phyloP scores from a whole-genome alignment of 2,113 vertebrate species.

The Plestiodon gilberti region DNA sequence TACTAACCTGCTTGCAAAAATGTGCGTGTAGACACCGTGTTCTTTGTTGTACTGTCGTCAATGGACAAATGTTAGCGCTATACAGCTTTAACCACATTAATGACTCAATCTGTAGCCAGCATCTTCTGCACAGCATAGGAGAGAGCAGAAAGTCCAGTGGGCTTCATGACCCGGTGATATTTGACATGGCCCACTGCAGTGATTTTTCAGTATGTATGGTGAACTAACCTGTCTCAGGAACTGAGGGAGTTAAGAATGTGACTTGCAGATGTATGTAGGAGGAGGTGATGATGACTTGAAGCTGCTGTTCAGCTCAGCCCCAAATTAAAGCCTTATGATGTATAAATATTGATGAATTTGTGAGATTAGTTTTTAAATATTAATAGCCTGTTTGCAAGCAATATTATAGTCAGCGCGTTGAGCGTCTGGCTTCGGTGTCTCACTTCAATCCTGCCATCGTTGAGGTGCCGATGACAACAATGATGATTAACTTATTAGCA shows the following conservation, averaged over 20 bases:
- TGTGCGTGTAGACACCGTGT: not conserved
- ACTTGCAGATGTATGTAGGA: not conserved
- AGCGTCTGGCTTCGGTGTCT: not conserved
- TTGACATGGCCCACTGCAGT: not conserved
- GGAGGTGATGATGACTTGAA: not conserved
- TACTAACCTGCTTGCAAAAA: not conserved
- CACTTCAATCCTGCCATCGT: not conserved
- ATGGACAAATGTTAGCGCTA: constrained; percentile 1
- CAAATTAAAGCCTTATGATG: constrained; percentile 2
- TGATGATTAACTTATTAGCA: not conserved
- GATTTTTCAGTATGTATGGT: not conserved
- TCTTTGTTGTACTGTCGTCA: not conserved
- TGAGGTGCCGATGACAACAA: not conserved
- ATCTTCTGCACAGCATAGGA: not conserved
- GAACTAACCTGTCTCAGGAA: not conserved
- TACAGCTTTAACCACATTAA: not conserved
- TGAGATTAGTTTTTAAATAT: constrained; percentile 33
- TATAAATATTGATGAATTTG: constrained; percentile 26
- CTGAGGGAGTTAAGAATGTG: not conserved
- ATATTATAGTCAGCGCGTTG: not conserved
- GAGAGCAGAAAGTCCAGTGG: not conserved
- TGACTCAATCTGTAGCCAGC: not conserved
- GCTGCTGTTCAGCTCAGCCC: not conserved
- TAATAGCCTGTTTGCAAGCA: constrained; percentile 23
- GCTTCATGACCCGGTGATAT: not conserved